Conservation (phyloP, 1,140 invertebrate genomes). For the Lamellibrachia luymesi region DNA sequence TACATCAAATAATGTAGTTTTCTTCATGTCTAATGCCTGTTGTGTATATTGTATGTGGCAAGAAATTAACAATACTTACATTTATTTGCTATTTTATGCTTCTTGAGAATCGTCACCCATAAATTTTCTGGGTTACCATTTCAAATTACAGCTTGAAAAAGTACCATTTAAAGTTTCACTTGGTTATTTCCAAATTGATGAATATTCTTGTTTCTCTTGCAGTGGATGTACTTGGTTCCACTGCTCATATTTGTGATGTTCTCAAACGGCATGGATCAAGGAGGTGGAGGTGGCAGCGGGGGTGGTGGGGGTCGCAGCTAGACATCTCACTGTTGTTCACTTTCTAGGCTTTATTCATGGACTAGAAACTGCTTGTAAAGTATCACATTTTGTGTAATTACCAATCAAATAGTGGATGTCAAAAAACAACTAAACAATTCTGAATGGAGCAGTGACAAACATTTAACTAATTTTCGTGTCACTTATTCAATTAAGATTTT, state of each 20-base stretch:
- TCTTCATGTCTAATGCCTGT: too few species aligned
- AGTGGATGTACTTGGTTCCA: conserved; percentile 96
- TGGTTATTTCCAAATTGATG: not conserved
- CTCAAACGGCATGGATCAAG: conserved; percentile 78
- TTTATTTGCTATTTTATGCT: too few species aligned
- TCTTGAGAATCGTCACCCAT: too few species aligned
- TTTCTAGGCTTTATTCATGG: not conserved
- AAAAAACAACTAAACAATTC: too few species aligned
- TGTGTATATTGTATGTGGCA: too few species aligned
- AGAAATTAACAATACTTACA: too few species aligned
- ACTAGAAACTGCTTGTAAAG: not conserved
- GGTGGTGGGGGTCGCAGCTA: not conserved
- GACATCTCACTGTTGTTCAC: not conserved
- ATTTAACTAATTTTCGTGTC: too few species aligned
- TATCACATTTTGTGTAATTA: not conserved
- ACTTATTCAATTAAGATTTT: too few species aligned
- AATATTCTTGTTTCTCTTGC: conserved; percentile 57
- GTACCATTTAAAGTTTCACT: not conserved
- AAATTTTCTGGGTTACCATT: too few species aligned
- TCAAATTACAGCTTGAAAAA: not conserved
- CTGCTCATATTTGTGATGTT: conserved; percentile 81
- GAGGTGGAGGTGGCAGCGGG: conserved; percentile 46
- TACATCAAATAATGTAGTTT: too few species aligned
- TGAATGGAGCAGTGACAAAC: too few species aligned
- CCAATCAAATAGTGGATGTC: not conserved